Conservation (phyloP, 2,113 vertebrate genomes). For the Etheostoma spectabile region DNA sequence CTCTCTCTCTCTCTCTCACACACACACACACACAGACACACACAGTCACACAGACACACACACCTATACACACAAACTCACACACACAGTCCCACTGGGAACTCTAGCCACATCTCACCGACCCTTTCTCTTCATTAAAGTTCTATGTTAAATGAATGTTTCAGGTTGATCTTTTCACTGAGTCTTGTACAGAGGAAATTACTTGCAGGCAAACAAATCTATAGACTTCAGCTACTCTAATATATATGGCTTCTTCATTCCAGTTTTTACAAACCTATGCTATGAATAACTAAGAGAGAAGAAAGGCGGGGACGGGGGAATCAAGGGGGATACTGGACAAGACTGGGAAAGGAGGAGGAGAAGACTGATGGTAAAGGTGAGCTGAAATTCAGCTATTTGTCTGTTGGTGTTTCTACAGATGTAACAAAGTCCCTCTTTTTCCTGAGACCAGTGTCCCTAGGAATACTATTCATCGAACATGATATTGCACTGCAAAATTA, state of each 20-base stretch:
- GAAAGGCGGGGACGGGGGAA: not conserved
- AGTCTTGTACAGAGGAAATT: slow-evolving; percentile 30
- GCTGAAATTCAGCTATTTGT: slow-evolving; percentile 5
- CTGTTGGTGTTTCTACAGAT: not conserved
- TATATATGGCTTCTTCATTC: slow-evolving; percentile 17
- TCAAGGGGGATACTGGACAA: slow-evolving; percentile 1
- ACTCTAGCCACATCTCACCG: slow-evolving; percentile 23
- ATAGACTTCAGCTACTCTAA: slow-evolving; percentile 17
- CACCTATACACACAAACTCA: too few relatives aligned
- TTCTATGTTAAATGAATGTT: slow-evolving; percentile 74
- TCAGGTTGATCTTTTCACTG: slow-evolving; percentile 54
- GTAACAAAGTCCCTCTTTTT: not conserved
- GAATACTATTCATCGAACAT: not conserved
- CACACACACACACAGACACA: slow-evolving; percentile 8
- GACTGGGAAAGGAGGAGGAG: not conserved
- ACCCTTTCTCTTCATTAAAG: slow-evolving; percentile 62
- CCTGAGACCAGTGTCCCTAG: not conserved
- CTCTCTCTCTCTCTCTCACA: not conserved
- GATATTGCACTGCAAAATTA: not conserved
- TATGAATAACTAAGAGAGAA: slow-evolving; percentile 34
- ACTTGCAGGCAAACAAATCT: slow-evolving; percentile 47
- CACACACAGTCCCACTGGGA: slow-evolving; percentile 42
- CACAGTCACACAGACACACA: too few relatives aligned
- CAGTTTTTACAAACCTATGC: not conserved
- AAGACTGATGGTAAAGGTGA: not conserved